phyloP scores from a whole-genome alignment of 2,888 invertebrate species.

The Nezara viridula region DNA sequence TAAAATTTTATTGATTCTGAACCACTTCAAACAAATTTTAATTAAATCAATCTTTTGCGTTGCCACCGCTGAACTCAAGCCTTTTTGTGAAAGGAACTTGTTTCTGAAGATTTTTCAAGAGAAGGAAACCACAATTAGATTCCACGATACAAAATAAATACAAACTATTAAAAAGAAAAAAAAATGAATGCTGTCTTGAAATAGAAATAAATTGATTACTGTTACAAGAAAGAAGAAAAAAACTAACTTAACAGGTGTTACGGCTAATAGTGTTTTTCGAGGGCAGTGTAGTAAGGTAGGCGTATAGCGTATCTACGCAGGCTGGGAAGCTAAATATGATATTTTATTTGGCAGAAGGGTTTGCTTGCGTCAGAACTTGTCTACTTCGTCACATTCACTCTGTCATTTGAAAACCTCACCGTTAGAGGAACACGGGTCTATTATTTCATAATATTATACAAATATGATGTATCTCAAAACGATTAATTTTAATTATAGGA shows the following conservation, averaged over 20 bases:
- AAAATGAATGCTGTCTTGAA: background rate
- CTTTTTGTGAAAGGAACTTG: no score
- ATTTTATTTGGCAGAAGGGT: slow-evolving; percentile 39
- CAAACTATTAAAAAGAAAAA: background rate
- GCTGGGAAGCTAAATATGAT: slow-evolving; percentile 29
- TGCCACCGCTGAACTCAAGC: no score
- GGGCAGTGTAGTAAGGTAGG: slow-evolving; percentile 28
- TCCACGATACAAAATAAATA: no score
- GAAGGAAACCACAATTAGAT: no score
- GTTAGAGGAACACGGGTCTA: background rate
- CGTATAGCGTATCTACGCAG: slow-evolving; percentile 40
- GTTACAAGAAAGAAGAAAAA: background rate
- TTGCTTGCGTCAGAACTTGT: slow-evolving; percentile 39
- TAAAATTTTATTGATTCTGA: no score
- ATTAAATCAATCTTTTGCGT: no score
- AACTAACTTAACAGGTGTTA: background rate
- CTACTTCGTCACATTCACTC: slow-evolving; percentile 21
- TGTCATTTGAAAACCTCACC: slow-evolving; percentile 40
- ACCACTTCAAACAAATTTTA: no score
- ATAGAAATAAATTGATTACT: background rate
- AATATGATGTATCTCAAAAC: background rate
- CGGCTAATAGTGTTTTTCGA: background rate
- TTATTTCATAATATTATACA: background rate
- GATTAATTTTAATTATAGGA: background rate
- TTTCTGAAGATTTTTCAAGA: no score